These are phyloP conservation scores for Chymomyza caudatula DNA, from an alignment of 2,888 invertebrate genomes.

Conservation along the genomic window DNA sequence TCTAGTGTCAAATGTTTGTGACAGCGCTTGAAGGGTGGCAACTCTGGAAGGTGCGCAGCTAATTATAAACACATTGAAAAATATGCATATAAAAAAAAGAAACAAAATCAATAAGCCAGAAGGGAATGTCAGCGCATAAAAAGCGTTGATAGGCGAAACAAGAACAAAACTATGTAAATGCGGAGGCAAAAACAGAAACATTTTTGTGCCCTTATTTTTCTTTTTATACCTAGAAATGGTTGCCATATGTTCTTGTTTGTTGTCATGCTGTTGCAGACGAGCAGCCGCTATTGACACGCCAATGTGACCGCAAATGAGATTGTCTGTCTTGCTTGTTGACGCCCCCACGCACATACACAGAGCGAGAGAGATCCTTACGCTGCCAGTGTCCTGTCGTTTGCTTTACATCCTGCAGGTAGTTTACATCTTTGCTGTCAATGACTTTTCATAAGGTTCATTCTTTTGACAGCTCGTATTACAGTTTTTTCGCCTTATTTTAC, in stretches of 20 bases:
- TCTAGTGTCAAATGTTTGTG: conserved; percentile 53
- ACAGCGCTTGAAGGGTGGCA: conserved; percentile 21
- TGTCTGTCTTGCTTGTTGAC: conserved; percentile 36
- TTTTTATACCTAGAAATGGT: conserved; percentile 30
- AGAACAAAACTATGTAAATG: conserved; percentile 9
- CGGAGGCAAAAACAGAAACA: not conserved
- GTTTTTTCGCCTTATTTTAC: too few species aligned
- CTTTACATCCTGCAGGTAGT: not conserved
- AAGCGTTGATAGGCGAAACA: conserved; percentile 23
- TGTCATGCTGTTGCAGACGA: conserved; percentile 19
- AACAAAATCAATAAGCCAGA: conserved; percentile 53
- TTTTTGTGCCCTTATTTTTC: not conserved
- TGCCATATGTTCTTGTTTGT: conserved; percentile 47
- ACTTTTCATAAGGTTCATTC: conserved; percentile 50
- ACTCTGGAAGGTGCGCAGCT: conserved; percentile 40
- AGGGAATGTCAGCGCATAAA: not conserved
- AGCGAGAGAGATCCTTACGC: not conserved
- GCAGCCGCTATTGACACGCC: conserved; percentile 56
- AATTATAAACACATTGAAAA: conserved; percentile 54
- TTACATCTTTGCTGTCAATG: conserved; percentile 42
- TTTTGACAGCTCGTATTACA: conserved; percentile 50
- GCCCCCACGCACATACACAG: too few species aligned
- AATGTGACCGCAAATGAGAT: conserved; percentile 68
- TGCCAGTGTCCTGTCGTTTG: not conserved
- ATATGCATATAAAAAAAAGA: not conserved